Evolutionary conservation across 2,888 invertebrate species (phyloP), one percentile per base, ranked within the genome.

Genomic region (Heliconius aoede): DNA sequence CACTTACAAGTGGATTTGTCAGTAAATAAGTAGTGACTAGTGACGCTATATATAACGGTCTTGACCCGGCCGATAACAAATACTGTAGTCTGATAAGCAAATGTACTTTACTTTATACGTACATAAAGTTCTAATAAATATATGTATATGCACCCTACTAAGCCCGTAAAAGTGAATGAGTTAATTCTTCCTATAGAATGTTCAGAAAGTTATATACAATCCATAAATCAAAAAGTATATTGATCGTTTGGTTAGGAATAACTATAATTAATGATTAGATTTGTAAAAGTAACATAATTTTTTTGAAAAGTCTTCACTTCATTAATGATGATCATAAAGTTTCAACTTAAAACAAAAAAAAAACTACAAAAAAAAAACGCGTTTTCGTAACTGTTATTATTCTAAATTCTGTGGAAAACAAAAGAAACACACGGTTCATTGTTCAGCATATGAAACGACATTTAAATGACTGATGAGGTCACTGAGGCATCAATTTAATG

Each of bases 401-500:
- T 60, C 36, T 73, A 61, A 32, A n/a, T 76, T 68, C 55, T 76
- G 73, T 60, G 60, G 69, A 79, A 78, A 82, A 83, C 83, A 84
- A 85, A 83, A 21, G 82, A 78, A 81, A 80, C 80, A 82, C 79
- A 79, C 82, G 76, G 79, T 80, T 80, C 80, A 83, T 82, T 83
- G 83, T 82, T 84, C 81, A 81, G 83, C 81, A 83, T 83, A 85
- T 83, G 82, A 83, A 83, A 82, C 81, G 82, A 81, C 79, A 83
- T 83, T 83, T 84, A 87, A 87, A 87, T 86, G 84, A 87, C 82
- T 82, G 88, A 88, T 89, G 88, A 89, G 86, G 87, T 89, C 88
- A 89, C 83, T 83, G 83, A 88, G 87, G 87, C 86, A 88, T 82
- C 87, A 88, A 87, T 86, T 88, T 86, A 88, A 88, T 87, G 83